Evolutionary conservation across 2,888 invertebrate species (phyloP).

Genomic region (Cryptophagus acutangulus): DNA sequence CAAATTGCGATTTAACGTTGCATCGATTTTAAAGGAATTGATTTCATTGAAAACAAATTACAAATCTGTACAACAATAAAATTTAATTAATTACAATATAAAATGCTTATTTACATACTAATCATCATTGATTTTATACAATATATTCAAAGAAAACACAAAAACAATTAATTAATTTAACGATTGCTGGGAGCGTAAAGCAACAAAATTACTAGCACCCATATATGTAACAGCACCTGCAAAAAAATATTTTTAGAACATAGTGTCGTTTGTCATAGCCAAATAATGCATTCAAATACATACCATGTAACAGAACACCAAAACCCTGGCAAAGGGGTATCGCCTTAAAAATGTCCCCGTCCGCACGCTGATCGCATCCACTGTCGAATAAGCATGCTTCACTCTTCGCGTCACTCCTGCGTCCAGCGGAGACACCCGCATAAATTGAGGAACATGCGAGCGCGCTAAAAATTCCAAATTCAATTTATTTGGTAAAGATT

Average conservation of each 20-base stretch:
- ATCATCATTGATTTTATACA: not conserved
- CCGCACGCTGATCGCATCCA: conserved; percentile 73
- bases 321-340: conserved; percentile 76
- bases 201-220: conserved; percentile 75
- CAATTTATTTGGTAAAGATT: not conserved
- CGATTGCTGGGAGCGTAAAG: conserved; percentile 53
- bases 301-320: conserved; percentile 81
- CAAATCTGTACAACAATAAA: too few species aligned
- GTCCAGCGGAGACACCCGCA: conserved; percentile 72
- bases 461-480: not conserved
- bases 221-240: conserved; percentile 72
- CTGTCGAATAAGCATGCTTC: conserved; percentile 69
- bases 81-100: conserved; percentile 1
- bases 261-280: conserved; percentile 9
- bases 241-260: conserved; percentile 28
- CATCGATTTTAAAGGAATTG: conserved; percentile 39
- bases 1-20: conserved; percentile 40
- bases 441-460: conserved; percentile 57
- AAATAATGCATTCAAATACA: conserved; percentile 31
- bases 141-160: too few species aligned
- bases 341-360: conserved; percentile 74
- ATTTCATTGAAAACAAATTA: conserved; percentile 16
- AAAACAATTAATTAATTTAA: conserved; percentile 18
- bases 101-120: conserved; percentile 9
- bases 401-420: conserved; percentile 68